Evolutionary conservation across 1,140 invertebrate genomes (phyloP).

Genomic region (Zelostemma sp.): DNA sequence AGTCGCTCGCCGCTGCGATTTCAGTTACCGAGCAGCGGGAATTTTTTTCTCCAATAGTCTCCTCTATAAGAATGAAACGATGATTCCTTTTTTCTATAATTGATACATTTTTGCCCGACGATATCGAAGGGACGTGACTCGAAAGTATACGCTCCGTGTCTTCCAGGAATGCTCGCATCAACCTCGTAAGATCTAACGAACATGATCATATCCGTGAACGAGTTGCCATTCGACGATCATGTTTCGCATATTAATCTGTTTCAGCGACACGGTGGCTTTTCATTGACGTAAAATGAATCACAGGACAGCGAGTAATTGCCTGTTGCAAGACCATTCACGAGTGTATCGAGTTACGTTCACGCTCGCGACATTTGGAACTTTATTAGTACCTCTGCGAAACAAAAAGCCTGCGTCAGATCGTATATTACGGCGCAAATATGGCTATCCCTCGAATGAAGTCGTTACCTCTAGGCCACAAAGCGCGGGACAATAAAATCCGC

Average conservation of each 20-base stretch:
- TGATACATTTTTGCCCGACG: neutral
- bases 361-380: no score
- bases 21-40: no score
- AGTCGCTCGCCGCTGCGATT: neutral
- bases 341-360: constrained; percentile 22
- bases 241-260: constrained; percentile 44
- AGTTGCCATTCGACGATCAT: constrained; percentile 35
- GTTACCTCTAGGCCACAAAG: neutral
- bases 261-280: constrained; percentile 31
- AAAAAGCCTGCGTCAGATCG: no score
- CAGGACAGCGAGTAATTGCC: constrained; percentile 21
- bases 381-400: no score
- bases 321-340: constrained; percentile 40
- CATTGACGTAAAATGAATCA: constrained; percentile 50
- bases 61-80: neutral
- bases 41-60: no score
- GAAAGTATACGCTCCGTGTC: neutral
- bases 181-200: no score
- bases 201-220: constrained; percentile 15
- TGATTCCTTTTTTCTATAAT: no score
- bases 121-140: neutral
- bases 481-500: constrained; percentile 48
- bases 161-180: no score
- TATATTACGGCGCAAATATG: no score
- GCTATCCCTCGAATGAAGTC: constrained; percentile 14